A percentile compares a stretch with the other conserved stretches of the same genome.
phyloP scores from a whole-genome alignment of 2,888 invertebrate species.

The Thymelicus sylvestris region DNA sequence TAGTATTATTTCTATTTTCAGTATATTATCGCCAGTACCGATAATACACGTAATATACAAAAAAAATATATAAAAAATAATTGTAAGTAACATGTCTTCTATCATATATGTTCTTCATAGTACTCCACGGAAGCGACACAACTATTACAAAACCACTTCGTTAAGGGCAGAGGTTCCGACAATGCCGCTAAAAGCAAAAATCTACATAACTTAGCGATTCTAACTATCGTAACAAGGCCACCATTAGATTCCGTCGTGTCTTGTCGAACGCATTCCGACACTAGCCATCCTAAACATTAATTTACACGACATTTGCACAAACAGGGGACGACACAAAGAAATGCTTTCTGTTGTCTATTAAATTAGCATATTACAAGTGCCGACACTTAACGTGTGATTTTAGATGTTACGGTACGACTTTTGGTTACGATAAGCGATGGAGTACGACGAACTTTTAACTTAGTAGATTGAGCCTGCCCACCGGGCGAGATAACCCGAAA shows the following conservation, averaged over 20 bases:
- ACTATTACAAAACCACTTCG: too few species aligned
- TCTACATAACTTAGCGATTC: slow-evolving; percentile 18
- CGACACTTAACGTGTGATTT: slow-evolving; percentile 40
- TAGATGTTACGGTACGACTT: slow-evolving; percentile 5
- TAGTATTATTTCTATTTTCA: too few species aligned
- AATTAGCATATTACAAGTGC: slow-evolving; percentile 76
- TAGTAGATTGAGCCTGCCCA: too few species aligned
- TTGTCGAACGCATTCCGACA: slow-evolving; percentile 17
- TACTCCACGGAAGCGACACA: too few species aligned
- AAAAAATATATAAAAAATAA: too few species aligned
- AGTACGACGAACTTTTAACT: too few species aligned
- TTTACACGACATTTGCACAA: slow-evolving; percentile 35
- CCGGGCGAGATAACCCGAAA: too few species aligned
- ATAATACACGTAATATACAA: too few species aligned
- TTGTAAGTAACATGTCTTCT: too few species aligned
- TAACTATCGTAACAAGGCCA: slow-evolving; percentile 12
- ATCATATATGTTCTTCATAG: too few species aligned
- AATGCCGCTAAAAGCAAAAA: slow-evolving; percentile 10
- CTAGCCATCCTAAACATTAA: slow-evolving; percentile 27
- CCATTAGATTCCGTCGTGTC: slow-evolving; percentile 13
- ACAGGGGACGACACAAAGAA: slow-evolving; percentile 63
- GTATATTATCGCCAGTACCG: too few species aligned
- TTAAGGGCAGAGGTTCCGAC: not conserved
- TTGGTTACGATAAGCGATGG: too few species aligned
- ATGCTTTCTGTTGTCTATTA: slow-evolving; percentile 74